A percentile compares a stretch with the other conserved stretches of the same genome.
Conservation (phyloP, 2,797 vertebrate genomes). For the Myotis pilosus region DNA sequence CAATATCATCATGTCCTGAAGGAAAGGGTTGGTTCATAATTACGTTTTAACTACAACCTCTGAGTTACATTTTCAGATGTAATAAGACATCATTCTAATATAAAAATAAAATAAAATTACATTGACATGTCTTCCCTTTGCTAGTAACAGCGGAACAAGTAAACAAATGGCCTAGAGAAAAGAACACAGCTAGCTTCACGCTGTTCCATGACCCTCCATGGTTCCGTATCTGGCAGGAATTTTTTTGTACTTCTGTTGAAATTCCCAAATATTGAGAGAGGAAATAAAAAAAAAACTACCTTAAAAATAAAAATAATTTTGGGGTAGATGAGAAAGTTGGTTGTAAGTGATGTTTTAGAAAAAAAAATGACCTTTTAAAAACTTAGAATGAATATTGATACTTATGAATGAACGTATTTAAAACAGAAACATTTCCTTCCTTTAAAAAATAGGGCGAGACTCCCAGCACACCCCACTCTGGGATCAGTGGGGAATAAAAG, state of each 20-base stretch:
- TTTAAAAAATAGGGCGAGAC: background rate
- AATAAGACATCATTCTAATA: conserved; percentile 57
- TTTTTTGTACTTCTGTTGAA: conserved; percentile 51
- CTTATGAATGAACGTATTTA: conserved; percentile 36
- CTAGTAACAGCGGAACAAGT: conserved; percentile 29
- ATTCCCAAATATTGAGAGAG: conserved; percentile 31
- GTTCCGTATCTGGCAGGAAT: background rate
- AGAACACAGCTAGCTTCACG: background rate
- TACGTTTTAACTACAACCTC: conserved; percentile 65
- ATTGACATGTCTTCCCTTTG: conserved; percentile 31
- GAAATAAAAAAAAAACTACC: background rate
- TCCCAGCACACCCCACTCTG: background rate
- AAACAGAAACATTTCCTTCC: conserved; percentile 22
- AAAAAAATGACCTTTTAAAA: conserved; percentile 27
- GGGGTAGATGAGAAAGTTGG: conserved; percentile 7
- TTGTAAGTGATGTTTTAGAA: conserved; percentile 23
- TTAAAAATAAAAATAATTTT: conserved; percentile 50
- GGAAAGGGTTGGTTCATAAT: conserved; percentile 45
- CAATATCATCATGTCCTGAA: conserved; percentile 13
- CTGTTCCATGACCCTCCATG: background rate
- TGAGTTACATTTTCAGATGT: conserved; percentile 39
- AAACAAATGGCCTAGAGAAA: conserved; percentile 30
- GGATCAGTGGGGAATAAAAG: background rate
- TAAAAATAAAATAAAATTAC: conserved; percentile 71
- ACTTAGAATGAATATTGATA: conserved; percentile 22